These are phyloP conservation scores for Papilio xuthus DNA, from an alignment of 1,140 invertebrate genomes.

Conservation along the genomic window DNA sequence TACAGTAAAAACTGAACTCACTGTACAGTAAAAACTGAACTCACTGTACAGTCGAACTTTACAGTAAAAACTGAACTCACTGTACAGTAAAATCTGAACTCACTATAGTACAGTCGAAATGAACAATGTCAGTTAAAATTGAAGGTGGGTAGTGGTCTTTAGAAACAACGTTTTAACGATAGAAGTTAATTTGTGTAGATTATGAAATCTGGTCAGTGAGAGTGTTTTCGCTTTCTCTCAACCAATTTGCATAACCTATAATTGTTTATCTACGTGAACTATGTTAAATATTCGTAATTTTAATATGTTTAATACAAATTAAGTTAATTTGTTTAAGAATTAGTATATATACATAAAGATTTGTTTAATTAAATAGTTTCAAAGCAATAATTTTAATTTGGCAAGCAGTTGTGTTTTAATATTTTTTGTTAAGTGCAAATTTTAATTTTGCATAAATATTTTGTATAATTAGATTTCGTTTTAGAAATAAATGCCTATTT, in stretches of 20 bases:
- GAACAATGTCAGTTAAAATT: too few relatives aligned
- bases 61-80: too few relatives aligned
- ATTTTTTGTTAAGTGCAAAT: neutral
- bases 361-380: neutral
- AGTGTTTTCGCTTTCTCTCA: constrained; percentile 29
- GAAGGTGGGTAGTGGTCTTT: too few relatives aligned
- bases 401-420: neutral
- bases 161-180: constrained; percentile 9
- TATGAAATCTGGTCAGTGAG: constrained; percentile 25
- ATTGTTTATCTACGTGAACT: constrained; percentile 24
- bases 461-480: neutral
- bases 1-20: too few relatives aligned
- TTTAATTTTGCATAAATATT: neutral
- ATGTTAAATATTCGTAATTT: neutral
- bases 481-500: neutral
- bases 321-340: constrained; percentile 2
- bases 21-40: too few relatives aligned
- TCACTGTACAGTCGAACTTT: too few relatives aligned
- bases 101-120: too few relatives aligned
- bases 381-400: constrained; percentile 10
- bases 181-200: constrained; percentile 18
- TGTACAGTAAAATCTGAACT: too few relatives aligned
- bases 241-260: constrained; percentile 32
- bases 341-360: neutral
- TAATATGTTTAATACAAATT: constrained; percentile 15